phyloP scores from a whole-genome alignment of 2,888 invertebrate genomes.

The Hypercompe scribonia region DNA sequence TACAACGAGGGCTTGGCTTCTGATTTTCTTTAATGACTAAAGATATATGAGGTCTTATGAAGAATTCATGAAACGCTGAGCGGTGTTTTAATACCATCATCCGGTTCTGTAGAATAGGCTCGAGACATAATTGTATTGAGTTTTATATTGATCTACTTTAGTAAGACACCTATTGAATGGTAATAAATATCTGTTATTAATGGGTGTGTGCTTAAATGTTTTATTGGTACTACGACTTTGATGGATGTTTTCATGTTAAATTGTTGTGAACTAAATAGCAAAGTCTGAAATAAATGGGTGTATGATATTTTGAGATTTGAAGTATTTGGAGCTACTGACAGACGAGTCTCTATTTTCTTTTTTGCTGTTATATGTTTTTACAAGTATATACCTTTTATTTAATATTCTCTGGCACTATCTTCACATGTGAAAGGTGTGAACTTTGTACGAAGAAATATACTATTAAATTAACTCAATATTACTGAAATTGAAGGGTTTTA shows the following conservation, averaged over 20 bases:
- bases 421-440: not conserved
- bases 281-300: not conserved
- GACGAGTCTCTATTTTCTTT: too few species aligned
- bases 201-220: slow-evolving; percentile 32
- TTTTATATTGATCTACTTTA: slow-evolving; percentile 40
- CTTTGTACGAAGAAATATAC: not conserved
- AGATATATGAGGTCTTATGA: slow-evolving; percentile 69
- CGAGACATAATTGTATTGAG: slow-evolving; percentile 39
- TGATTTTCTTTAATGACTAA: slow-evolving; percentile 73
- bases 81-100: slow-evolving; percentile 42
- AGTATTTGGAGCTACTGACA: not conserved
- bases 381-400: not conserved
- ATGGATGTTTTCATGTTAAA: slow-evolving; percentile 32
- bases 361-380: too few species aligned
- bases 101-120: slow-evolving; percentile 32
- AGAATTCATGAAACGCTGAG: slow-evolving; percentile 50
- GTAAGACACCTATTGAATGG: slow-evolving; percentile 30
- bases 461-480: not conserved
- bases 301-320: not conserved
- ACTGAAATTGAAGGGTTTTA: not conserved
- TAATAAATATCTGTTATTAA: slow-evolving; percentile 42
- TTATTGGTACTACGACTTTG: slow-evolving; percentile 42
- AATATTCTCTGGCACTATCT: too few species aligned
- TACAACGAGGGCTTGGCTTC: slow-evolving; percentile 70
- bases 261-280: slow-evolving; percentile 1